phyloP scores from a whole-genome alignment of 2,113 vertebrate genomes.

The Sterrhoptilus dennistouni region DNA sequence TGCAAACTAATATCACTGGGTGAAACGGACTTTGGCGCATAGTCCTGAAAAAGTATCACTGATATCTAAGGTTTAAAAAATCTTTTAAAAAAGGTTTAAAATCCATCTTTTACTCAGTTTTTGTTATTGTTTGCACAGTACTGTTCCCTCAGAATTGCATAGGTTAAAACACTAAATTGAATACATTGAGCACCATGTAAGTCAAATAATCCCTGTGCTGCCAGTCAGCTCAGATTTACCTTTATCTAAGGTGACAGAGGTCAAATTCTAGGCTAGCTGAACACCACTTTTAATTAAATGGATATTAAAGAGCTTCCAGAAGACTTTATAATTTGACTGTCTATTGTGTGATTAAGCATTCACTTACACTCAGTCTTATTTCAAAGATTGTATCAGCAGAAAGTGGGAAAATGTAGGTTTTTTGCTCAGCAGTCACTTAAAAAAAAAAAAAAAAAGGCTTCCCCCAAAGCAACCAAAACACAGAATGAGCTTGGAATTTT shows the following conservation, averaged over 20 bases:
- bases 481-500: neutral
- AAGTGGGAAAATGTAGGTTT: neutral
- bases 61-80: neutral
- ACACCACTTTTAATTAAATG: conserved; percentile 38
- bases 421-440: neutral
- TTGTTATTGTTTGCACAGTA: neutral
- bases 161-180: neutral
- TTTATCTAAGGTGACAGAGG: neutral
- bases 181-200: neutral
- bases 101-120: neutral
- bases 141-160: neutral
- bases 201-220: neutral
- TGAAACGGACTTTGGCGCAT: neutral
- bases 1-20: neutral
- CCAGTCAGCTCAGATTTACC: neutral
- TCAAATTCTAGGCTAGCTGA: neutral
- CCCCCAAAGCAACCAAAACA: neutral
- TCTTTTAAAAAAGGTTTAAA: neutral
- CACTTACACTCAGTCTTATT: neutral
- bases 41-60: neutral
- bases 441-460: neutral
- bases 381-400: conserved; percentile 26
- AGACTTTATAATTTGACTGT: neutral
- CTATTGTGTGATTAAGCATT: conserved; percentile 13
- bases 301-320: conserved; percentile 25